A percentile compares a stretch with the other conserved stretches of the same genome.
phyloP scores from a whole-genome alignment of 2,797 vertebrate genomes.

The Geotrypetes seraphini region DNA sequence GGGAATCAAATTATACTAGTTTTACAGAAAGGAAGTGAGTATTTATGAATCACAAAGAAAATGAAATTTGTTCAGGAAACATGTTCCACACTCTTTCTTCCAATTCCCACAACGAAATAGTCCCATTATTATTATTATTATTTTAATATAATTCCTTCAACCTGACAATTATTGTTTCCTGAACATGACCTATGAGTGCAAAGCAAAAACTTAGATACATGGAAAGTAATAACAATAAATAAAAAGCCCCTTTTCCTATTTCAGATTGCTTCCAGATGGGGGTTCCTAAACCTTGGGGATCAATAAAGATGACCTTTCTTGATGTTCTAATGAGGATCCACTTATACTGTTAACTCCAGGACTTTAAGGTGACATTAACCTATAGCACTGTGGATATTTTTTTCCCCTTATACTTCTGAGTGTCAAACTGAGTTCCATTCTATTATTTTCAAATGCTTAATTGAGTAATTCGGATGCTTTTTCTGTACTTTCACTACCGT shows the following conservation, averaged over 20 bases:
- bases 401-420: constrained; percentile 11
- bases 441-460: constrained; percentile 33
- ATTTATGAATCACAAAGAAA: not conserved
- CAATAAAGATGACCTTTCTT: constrained; percentile 21
- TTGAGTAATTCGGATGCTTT: constrained; percentile 46
- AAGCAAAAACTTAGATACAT: constrained; percentile 18
- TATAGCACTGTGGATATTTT: constrained; percentile 2
- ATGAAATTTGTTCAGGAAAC: constrained; percentile 9
- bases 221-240: constrained; percentile 15
- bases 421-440: constrained; percentile 30
- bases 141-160: constrained; percentile 13
- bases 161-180: constrained; percentile 20
- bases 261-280: constrained; percentile 17
- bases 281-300: constrained; percentile 15
- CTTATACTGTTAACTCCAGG: constrained; percentile 8
- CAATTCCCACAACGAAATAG: constrained; percentile 18
- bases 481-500: constrained; percentile 15
- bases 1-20: too few species aligned
- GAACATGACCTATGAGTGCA: constrained; percentile 15
- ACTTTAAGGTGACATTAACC: constrained; percentile 22
- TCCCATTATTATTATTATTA: constrained; percentile 14
- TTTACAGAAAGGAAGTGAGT: not conserved
- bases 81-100: constrained; percentile 5
- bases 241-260: constrained; percentile 2
- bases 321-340: constrained; percentile 8